Conservation (phyloP, 2,113 vertebrate genomes). For the Ammodytes marinus region DNA sequence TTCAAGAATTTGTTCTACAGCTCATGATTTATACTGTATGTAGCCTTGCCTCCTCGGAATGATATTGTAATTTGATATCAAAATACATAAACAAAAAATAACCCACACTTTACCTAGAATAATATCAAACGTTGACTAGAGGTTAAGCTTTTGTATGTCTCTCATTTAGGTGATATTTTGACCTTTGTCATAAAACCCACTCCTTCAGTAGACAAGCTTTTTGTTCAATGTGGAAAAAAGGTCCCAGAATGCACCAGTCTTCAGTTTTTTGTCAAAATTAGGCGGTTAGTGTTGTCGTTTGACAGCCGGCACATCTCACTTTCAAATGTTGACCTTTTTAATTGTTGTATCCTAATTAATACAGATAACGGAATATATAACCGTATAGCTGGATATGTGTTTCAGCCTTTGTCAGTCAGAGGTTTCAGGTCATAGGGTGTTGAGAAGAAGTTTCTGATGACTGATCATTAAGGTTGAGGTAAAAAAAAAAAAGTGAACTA, state of each 20-base stretch:
- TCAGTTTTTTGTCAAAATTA: slow-evolving; percentile 10
- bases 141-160: not conserved
- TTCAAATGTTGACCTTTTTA: slow-evolving; percentile 57
- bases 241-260: not conserved
- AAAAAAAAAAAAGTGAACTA: not conserved
- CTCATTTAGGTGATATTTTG: not conserved
- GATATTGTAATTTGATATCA: not conserved
- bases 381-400: slow-evolving; percentile 9
- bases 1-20: too few relatives aligned
- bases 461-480: too few relatives aligned
- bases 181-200: not conserved
- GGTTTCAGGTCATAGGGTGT: not conserved
- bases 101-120: not conserved
- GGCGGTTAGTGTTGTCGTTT: not conserved
- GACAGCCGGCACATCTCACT: not conserved
- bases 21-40: not conserved
- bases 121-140: not conserved
- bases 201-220: not conserved
- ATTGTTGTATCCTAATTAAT: slow-evolving; percentile 35
- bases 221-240: not conserved
- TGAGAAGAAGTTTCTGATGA: not conserved
- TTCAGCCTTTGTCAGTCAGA: slow-evolving; percentile 8
- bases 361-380: slow-evolving; percentile 38
- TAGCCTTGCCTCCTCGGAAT: not conserved
- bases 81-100: too few relatives aligned